Evolutionary conservation across 2,797 vertebrate genomes (phyloP), one percentile per base, ranked within the genome.

Genomic region (Miichthys miiuy): DNA sequence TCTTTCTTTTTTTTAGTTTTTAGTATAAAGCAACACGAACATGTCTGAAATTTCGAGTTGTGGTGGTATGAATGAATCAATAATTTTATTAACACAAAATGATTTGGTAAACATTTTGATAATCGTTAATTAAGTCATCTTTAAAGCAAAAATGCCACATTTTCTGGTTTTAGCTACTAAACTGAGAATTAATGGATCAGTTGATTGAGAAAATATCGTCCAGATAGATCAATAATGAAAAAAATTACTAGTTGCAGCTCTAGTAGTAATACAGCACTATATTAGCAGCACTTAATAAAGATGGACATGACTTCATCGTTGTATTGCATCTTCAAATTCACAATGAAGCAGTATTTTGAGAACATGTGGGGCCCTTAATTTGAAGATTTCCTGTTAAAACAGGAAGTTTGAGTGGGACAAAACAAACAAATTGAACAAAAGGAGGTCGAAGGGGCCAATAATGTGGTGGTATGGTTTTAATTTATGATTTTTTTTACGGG

Each of bases 1-100:
- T 64, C 2, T 42, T 27, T 69, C 57, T 64, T n/a, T 51, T 23
- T 55, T 16, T 17, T 44, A 27, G 27, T 3, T 27, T 27, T 34
- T 63, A 13, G 56, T 64, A 56, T 54, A 30, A 67, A 69, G 30
- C 48, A 62, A 68, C 65, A 68, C 67, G 61, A 27, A 38, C 10
- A 3, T 20, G 18, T 30, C 30, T 52, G 13, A 34, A 8, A n/a
- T 60, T 67, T 34, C 1, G 2, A 34, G 34, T 34, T 34, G 7
- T 34, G 8, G 34, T 7, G 34, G 34, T 34, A 34, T 9, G 25
- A 51, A 66, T 42, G 58, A 61, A 38, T 54, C 10, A 30, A 42
- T 13, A 41, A 8, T 6, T 3, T 23, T 12, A 60, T 41, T 10
- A n/a, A 51, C 20, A 41, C 4, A 16, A 42, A 60, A 21, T 14